Evolutionary conservation across 2,113 vertebrate genomes (phyloP).

Genomic region (Anguilla rostrata): DNA sequence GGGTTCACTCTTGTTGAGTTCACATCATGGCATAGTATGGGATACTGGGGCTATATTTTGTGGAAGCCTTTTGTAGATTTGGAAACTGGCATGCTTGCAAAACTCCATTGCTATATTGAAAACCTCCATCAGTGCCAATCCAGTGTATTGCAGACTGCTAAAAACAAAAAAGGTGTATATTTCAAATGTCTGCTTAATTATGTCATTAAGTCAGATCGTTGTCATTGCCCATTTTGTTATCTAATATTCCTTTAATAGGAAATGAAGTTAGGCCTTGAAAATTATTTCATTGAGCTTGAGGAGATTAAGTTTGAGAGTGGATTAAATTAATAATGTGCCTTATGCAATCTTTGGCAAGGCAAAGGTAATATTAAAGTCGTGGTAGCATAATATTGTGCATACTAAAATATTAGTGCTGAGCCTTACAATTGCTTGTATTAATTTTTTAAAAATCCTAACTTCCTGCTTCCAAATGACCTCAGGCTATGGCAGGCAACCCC

Average conservation of each 20-base stretch:
- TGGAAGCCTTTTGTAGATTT: neutral
- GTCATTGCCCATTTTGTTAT: neutral
- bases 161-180: neutral
- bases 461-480: neutral
- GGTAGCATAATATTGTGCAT: neutral
- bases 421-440: neutral
- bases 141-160: neutral
- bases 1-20: neutral
- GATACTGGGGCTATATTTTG: neutral
- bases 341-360: constrained; percentile 13
- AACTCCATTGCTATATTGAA: neutral
- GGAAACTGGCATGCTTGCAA: neutral
- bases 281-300: constrained; percentile 1
- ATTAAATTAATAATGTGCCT: constrained; percentile 19
- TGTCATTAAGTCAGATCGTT: neutral
- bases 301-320: neutral
- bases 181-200: neutral
- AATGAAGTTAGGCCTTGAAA: constrained; percentile 15
- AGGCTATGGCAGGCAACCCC: neutral
- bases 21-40: neutral
- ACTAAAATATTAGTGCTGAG: neutral
- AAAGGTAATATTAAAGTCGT: neutral
- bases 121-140: neutral
- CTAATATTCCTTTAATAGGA: constrained; percentile 4
- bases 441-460: neutral